Evolutionary conservation across 1,140 invertebrate species (phyloP), one percentile per base, ranked within the genome.

Genomic region (Pectinophora gossypiella): DNA sequence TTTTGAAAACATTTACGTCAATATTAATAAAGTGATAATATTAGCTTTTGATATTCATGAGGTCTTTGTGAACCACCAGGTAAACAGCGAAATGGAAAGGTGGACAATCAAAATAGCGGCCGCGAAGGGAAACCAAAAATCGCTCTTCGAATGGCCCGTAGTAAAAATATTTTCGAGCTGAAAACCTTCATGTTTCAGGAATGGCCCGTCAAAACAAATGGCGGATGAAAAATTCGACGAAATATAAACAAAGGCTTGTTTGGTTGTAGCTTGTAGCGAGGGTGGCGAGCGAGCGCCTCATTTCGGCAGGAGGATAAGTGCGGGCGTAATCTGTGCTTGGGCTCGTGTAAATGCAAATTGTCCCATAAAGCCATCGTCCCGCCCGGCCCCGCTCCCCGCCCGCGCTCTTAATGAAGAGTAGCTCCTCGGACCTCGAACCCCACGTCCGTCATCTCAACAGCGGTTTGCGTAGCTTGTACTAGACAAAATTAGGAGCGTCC

Each of bases 331-430:
- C 83, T 83, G 73, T 76, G 76, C 78, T 75, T 64, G 69, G 72
- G 81, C 70, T 82, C 77, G 83, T 86, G 83, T 87, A 87, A 87
- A 87, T 87, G 83, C 81, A 87, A 87, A 87, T 87, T 74, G 76
- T 78, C 76, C 81, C 72, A 85, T 86, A 85, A 86, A 82, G 79
- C 78, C 77, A 74, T 78, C 64, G 56, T 67, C 53, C 57, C 43
- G 32, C 56, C 48, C 35, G 59, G 49, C 42, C 58, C 51, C 61
- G 49, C 58, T 18, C 35, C 52, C 64, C 64, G 50, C 65, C 67
- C 64, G 57, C 48, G 56, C 51, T 59, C 70, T 70, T 85, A 84
- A 87, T 85, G 81, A 86, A 86, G 77, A 84, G 79, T 46, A 61
- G 58, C 62, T 69, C 65, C 72, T 79, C 72, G 75, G 72, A 69